A percentile compares a stretch with the other conserved stretches of the same genome.
Conservation (phyloP, 2,888 invertebrate genomes). For the Odontocolon sp. region DNA sequence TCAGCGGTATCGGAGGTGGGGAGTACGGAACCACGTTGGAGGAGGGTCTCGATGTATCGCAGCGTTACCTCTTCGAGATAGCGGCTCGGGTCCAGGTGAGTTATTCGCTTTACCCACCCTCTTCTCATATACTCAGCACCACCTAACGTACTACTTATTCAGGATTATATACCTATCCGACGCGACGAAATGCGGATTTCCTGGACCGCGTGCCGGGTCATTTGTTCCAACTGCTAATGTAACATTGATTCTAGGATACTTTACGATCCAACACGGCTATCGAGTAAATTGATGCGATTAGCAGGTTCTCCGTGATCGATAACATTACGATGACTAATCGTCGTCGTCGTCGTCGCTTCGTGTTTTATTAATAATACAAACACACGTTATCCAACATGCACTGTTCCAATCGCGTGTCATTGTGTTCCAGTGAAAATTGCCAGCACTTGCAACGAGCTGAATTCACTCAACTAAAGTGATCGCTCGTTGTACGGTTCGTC, state of each 20-base stretch:
- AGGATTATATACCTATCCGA: neutral
- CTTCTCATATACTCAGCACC: neutral
- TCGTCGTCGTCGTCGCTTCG: neutral
- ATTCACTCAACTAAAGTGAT: neutral
- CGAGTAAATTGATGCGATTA: too few species aligned
- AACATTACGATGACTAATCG: neutral
- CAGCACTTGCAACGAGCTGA: too few species aligned
- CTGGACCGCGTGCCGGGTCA: neutral
- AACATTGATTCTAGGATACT: too few species aligned
- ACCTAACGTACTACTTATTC: neutral
- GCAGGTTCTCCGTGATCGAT: neutral
- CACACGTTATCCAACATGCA: too few species aligned
- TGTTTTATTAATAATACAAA: too few species aligned
- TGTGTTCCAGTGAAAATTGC: too few species aligned
- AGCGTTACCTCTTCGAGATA: constrained; percentile 55
- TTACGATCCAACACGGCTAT: too few species aligned
- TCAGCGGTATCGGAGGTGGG: constrained; percentile 40
- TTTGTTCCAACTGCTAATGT: neutral
- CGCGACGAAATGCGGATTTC: neutral
- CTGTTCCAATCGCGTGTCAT: too few species aligned
- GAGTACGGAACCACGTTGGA: constrained; percentile 45
- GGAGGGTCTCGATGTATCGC: constrained; percentile 41
- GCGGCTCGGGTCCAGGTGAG: constrained; percentile 67
- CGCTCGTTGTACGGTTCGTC: neutral
- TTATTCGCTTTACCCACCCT: constrained; percentile 7